Evolutionary conservation across 2,888 invertebrate species (phyloP).

Genomic region (Tuberolachnus salignus): DNA sequence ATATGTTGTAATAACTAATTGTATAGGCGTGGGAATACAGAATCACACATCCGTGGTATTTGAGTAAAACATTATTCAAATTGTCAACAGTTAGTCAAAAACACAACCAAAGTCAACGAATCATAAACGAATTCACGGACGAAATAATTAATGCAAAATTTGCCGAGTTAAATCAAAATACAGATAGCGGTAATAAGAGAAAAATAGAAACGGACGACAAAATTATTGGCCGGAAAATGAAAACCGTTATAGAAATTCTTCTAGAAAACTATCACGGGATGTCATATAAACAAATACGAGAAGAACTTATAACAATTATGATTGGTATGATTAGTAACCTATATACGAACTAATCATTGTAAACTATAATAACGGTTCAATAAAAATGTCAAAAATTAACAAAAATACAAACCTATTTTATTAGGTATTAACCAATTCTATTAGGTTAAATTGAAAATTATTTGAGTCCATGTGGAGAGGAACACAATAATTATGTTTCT

Average conservation of each 20-base stretch:
- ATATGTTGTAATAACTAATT: background rate
- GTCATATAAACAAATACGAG: conserved; percentile 38
- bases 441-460: no score
- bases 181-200: background rate
- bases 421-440: no score
- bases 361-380: no score
- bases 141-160: conserved; percentile 20
- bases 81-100: background rate
- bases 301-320: conserved; percentile 57
- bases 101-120: conserved; percentile 22
- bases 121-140: conserved; percentile 20
- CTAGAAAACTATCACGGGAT: background rate
- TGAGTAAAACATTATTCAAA: conserved; percentile 12
- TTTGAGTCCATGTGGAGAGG: no score
- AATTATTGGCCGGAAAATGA: background rate
- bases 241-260: conserved; percentile 32
- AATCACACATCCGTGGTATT: conserved; percentile 36
- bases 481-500: no score
- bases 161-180: background rate
- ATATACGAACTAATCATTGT: no score
- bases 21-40: conserved; percentile 39
- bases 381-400: no score
- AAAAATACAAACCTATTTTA: no score
- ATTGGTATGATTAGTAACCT: no score
- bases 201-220: background rate